A percentile compares a stretch with the other conserved stretches of the same genome.
Conservation (phyloP, 2,888 invertebrate species). For the Pecten maximus region DNA sequence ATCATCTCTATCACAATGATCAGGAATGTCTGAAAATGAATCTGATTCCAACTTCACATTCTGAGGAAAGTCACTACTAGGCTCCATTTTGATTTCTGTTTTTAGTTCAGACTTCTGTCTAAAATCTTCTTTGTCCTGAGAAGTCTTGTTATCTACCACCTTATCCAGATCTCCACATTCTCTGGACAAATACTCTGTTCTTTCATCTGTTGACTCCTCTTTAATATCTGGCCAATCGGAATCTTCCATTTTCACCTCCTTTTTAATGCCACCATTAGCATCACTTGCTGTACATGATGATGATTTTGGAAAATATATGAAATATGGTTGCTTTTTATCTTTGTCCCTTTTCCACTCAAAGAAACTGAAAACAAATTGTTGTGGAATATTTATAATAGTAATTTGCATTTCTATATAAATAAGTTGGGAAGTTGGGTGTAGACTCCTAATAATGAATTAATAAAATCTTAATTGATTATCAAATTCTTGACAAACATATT, state of each 20-base stretch:
- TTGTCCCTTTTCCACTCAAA: slow-evolving; percentile 78
- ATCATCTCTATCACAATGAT: background rate
- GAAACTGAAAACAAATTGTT: slow-evolving; percentile 83
- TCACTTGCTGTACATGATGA: slow-evolving; percentile 54
- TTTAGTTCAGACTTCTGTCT: background rate
- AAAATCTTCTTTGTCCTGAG: background rate
- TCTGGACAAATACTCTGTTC: slow-evolving; percentile 12
- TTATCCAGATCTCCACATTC: slow-evolving; percentile 14
- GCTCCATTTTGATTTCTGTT: background rate
- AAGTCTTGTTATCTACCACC: background rate
- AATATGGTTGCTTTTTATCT: slow-evolving; percentile 88
- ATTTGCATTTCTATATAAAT: too few species aligned
- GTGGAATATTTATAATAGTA: too few species aligned
- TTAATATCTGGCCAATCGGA: slow-evolving; percentile 73
- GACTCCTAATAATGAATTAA: too few species aligned
- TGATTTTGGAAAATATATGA: slow-evolving; percentile 87
- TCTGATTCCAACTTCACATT: background rate
- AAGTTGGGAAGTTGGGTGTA: too few species aligned
- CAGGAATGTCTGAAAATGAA: background rate
- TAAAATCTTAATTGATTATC: too few species aligned
- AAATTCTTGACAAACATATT: too few species aligned
- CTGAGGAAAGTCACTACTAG: background rate
- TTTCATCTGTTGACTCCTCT: slow-evolving; percentile 35
- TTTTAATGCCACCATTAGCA: background rate
- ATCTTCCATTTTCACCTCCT: slow-evolving; percentile 36